These are phyloP conservation scores for Chionodraco myersi DNA, from an alignment of 2,113 vertebrate species.

Conservation along the genomic window DNA sequence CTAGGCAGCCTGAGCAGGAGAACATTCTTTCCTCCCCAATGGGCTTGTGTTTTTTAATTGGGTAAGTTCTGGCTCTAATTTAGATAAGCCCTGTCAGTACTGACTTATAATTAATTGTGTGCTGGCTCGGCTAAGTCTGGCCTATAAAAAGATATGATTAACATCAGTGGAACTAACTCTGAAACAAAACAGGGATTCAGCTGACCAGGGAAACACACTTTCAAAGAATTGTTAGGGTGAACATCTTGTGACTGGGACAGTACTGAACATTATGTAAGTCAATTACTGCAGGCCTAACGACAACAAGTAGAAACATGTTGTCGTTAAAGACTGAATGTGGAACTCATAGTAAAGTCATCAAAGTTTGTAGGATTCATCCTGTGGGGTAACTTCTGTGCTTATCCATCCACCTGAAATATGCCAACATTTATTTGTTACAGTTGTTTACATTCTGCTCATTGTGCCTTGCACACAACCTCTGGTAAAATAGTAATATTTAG, in stretches of 20 bases:
- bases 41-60: constrained; percentile 52
- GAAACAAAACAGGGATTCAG: constrained; percentile 50
- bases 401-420: too few relatives aligned
- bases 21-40: constrained; percentile 32
- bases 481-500: background rate
- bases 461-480: too few relatives aligned
- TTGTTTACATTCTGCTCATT: too few relatives aligned
- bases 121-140: constrained; percentile 33
- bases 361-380: too few relatives aligned
- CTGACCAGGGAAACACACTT: constrained; percentile 20
- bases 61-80: constrained; percentile 52
- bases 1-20: constrained; percentile 14
- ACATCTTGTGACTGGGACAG: background rate
- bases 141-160: constrained; percentile 36
- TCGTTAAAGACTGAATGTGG: too few relatives aligned
- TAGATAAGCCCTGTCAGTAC: constrained; percentile 46
- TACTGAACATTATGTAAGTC: background rate
- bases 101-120: constrained; percentile 45
- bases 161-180: constrained; percentile 38
- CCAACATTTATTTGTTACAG: too few relatives aligned
- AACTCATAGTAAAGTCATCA: too few relatives aligned
- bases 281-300: background rate
- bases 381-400: too few relatives aligned
- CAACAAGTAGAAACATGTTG: background rate
- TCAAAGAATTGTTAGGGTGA: background rate